Percentiles rank a stretch among this genome's conserved stretches.
phyloP scores from a whole-genome alignment of 2,888 invertebrate species.

The Sceliomorpha sp. region DNA sequence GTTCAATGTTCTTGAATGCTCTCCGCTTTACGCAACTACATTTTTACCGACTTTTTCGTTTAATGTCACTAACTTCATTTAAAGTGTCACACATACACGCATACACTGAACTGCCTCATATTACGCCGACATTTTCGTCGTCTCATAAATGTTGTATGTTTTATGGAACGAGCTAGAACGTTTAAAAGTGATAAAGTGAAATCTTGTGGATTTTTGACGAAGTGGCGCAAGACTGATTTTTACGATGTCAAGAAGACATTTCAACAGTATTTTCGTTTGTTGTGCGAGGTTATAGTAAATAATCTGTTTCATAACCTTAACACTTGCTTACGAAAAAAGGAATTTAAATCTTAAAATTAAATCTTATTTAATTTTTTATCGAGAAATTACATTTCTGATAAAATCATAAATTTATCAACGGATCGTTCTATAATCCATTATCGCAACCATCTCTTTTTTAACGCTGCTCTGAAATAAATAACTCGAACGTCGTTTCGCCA shows the following conservation, averaged over 20 bases:
- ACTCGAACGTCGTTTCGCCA: no score
- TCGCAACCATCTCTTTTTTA: no score
- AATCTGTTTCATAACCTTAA: no score
- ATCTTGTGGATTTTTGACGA: conserved; percentile 31
- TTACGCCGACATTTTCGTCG: conserved; percentile 40
- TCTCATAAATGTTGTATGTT: conserved; percentile 43
- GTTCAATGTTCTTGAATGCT: conserved; percentile 22
- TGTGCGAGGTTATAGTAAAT: no score
- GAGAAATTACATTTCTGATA: no score
- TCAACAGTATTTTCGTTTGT: conserved; percentile 23
- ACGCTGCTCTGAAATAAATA: no score
- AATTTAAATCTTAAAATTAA: no score
- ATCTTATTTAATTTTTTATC: no score
- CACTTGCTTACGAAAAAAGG: no score
- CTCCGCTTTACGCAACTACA: conserved; percentile 21
- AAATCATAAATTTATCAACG: no score
- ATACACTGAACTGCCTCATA: conserved; percentile 16
- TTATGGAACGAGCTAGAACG: conserved; percentile 28
- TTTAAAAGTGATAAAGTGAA: conserved; percentile 38
- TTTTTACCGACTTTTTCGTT: conserved; percentile 20
- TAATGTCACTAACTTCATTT: conserved; percentile 25
- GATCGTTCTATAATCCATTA: no score
- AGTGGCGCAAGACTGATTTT: conserved; percentile 19
- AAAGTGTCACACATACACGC: conserved; percentile 8
- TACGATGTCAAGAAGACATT: conserved; percentile 14